Evolutionary conservation across 2,797 vertebrate genomes (phyloP).

Genomic region (Lacerta viridis): DNA sequence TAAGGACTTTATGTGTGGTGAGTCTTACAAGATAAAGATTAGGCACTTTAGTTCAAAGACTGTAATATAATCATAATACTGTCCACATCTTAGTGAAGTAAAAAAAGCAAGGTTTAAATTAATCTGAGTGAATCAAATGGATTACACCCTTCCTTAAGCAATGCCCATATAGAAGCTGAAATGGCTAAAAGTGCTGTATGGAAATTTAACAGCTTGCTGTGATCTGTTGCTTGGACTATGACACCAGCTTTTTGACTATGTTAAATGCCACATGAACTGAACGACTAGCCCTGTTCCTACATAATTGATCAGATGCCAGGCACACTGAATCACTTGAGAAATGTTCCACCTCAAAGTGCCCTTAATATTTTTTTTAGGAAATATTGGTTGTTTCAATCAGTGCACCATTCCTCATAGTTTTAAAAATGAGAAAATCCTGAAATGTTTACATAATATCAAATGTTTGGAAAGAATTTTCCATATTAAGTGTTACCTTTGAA

Average conservation of each 20-base stretch:
- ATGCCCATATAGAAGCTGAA: not conserved
- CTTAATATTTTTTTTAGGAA: not conserved
- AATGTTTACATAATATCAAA: not conserved
- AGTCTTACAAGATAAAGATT: not conserved
- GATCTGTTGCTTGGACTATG: not conserved
- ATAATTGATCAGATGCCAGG: not conserved
- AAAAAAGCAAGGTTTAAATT: not conserved
- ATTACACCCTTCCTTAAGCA: not conserved
- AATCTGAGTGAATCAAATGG: not conserved
- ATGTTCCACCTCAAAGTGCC: not conserved
- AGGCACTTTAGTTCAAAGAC: not conserved
- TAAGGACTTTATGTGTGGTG: not conserved
- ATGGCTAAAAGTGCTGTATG: not conserved
- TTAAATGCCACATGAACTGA: not conserved
- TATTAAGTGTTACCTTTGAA: conserved; percentile 87
- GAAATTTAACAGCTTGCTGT: not conserved
- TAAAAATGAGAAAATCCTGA: not conserved
- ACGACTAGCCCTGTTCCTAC: not conserved
- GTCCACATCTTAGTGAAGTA: not conserved
- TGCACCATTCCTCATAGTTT: not conserved
- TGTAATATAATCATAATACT: not conserved
- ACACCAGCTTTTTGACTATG: not conserved
- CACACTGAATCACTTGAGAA: not conserved
- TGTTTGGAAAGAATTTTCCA: not conserved
- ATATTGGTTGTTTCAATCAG: not conserved